Evolutionary conservation across 2,797 vertebrate genomes (phyloP).

Genomic region (Columba guinea): DNA sequence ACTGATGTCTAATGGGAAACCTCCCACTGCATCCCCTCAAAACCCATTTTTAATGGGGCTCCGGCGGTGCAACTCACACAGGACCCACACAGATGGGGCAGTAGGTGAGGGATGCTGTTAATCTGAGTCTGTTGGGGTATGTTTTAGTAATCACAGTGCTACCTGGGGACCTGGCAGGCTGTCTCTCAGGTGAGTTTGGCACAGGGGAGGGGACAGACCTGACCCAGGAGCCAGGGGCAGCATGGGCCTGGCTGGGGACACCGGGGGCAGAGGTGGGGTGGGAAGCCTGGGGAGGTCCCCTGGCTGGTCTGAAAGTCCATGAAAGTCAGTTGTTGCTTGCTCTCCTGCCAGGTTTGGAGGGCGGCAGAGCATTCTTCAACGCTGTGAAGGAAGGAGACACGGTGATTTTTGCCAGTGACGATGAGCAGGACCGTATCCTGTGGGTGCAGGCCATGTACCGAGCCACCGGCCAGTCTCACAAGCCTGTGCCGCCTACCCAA

Average conservation of each 20-base stretch:
- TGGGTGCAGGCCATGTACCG: slow-evolving; percentile 99
- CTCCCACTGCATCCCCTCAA: background rate
- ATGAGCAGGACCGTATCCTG: slow-evolving; percentile 96
- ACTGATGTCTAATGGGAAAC: background rate
- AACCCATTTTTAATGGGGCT: background rate
- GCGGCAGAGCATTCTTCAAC: slow-evolving; percentile 95
- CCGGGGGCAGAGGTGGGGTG: rapidly evolving
- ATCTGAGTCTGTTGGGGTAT: rapidly evolving
- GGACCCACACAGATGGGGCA: background rate
- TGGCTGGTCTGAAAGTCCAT: background rate
- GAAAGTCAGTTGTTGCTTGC: background rate
- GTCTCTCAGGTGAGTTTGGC: background rate
- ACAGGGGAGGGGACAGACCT: background rate
- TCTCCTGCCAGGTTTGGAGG: slow-evolving; percentile 87
- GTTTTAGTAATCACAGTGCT: background rate
- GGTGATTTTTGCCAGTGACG: slow-evolving; percentile 96
- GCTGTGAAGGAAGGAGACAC: slow-evolving; percentile 98
- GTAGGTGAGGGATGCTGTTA: background rate
- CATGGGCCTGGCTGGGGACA: rapidly evolving
- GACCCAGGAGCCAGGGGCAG: background rate
- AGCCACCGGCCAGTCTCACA: slow-evolving; percentile 97
- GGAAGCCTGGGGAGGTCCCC: background rate
- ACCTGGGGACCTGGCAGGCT: background rate
- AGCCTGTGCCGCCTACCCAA: slow-evolving; percentile 96
- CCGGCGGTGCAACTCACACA: background rate